Base-by-base conservation (phyloP, 1,140 invertebrate species). In the Megalopta genalis region DNA sequence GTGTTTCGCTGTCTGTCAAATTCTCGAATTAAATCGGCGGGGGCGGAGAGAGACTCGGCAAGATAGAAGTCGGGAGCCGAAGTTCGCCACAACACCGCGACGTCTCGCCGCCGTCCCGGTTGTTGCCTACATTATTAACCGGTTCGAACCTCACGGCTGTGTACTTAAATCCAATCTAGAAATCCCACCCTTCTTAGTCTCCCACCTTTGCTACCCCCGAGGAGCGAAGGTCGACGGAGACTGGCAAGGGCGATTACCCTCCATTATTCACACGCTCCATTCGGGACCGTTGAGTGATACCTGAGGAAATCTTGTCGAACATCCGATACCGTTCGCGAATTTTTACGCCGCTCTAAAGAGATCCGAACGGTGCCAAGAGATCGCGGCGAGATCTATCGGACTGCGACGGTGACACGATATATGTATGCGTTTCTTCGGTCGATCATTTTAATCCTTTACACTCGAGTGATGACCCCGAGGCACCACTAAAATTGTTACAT, bases 51-150 rank as follows among this genome's bases (percentile, higher is more conserved):
- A 39, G 70, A 80, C 57, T 82, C 39, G 73, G 59, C 8, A 27
- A 57, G 71, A 72, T 59, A 57, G 77, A 81, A 84, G 82, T 72
- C 73, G 42, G 72, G n/a, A n/a, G n/a, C n/a, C n/a, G n/a, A 39
- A 75, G 65, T 80, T 62, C 66, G 59, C 69, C 63, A 81, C 72
- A 72, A 76, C 77, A 80, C 68, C 76, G 80, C 72, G 81, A 84
- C 81, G 85, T 83, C 83, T 82, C 49, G 14, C 49, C 80, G 82
- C 85, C 86, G 87, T 83, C 84, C 83, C 84, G 85, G 86, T 89
- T 89, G 42, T 86, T 88, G 83, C 85, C 84, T 92, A 81, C 86
- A 92, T 92, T 91, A 92, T 92, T 91, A 92, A 92, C 78, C 77
- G 80, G 81, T 87, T 63, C 81, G 88, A 91, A 91, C 89, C 90